Percentiles rank a stretch among this genome's conserved stretches.
These are phyloP conservation scores for Protomyctophum bolini DNA, from an alignment of 2,113 vertebrate species.

Conservation along the genomic window DNA sequence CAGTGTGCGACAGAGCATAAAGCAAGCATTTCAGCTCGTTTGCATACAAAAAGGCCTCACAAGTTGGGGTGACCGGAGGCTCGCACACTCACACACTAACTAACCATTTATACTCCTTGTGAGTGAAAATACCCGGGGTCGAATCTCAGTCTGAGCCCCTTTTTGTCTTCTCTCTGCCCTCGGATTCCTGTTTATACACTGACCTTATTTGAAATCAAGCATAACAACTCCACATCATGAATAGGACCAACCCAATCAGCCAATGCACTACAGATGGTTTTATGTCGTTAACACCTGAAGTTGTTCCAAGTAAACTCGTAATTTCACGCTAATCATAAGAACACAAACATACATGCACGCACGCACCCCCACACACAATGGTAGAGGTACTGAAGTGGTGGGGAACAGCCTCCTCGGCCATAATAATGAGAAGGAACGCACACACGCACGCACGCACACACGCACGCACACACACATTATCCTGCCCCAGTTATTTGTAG, in stretches of 20 bases:
- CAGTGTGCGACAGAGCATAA: too few species aligned
- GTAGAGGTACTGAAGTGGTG: conserved; percentile 3
- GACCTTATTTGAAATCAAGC: too few species aligned
- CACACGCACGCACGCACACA: conserved; percentile 1
- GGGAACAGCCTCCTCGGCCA: conserved; percentile 42
- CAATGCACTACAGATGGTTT: conserved; percentile 13
- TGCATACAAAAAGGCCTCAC: too few species aligned
- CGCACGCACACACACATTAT: conserved; percentile 8
- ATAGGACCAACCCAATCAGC: conserved; percentile 58
- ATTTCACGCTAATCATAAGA: conserved; percentile 63
- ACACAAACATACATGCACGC: conserved; percentile 10
- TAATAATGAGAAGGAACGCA: conserved; percentile 48
- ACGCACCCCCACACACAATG: not conserved
- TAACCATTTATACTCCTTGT: too few species aligned
- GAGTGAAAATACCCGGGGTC: too few species aligned
- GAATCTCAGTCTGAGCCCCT: too few species aligned
- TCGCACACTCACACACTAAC: too few species aligned
- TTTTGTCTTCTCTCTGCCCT: too few species aligned
- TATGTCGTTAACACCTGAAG: conserved; percentile 60
- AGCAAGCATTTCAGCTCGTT: too few species aligned
- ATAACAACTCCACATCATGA: not conserved
- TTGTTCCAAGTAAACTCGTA: conserved; percentile 59
- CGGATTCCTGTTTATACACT: too few species aligned
- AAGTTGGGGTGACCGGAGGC: too few species aligned
- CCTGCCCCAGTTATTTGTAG: conserved; percentile 56